Base-by-base conservation (phyloP, 2,888 invertebrate species). In the Acanthacorydalis orientalis region DNA sequence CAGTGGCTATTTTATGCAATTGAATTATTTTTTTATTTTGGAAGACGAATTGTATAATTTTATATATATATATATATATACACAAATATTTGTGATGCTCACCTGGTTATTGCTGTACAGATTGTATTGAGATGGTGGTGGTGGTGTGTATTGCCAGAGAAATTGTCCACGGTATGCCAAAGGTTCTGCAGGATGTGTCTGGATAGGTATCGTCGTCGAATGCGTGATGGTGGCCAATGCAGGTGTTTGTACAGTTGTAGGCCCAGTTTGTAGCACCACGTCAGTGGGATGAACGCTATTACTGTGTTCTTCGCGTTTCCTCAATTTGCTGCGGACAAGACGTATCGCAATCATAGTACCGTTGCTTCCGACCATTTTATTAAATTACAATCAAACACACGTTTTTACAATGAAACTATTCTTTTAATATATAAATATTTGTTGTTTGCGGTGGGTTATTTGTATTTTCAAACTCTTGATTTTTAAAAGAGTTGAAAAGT, bases 251-350 rank as follows among this genome's bases (percentile, higher is more conserved):
- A 49, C 52, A 12, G 50, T 39, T 23, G 55, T 49, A 32, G 52
- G 52, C 33, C 54, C 53, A 57, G 77, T 75, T 61, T 73, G 70
- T 53, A 78, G 73, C 39, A 73, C 69, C 53, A 79, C 75, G 60
- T 75, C 76, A 55, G 78, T 75, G 50, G 81, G 78, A 59, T 79
- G 81, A 56, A 78, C 78, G 59, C 76, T 74, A 60, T 79, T 77
- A 54, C 77, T 75, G 67, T 78, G 77, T 64, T 85, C 86, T 68
- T 87, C 86, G 58, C 86, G 77, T 71, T 87, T 87, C 62, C 85
- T 77, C 71, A 87, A 76, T 74, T 87, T 87, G 71, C 85, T 87
- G 78, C 85, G 85, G 71, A 87, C 86, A 80, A 87, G 81, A 72
- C 86, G 86, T 68, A 87, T 83, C 68, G 86, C 84, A 70, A 83